Evolutionary conservation across 2,797 vertebrate genomes (phyloP).

Genomic region (Coilia nasus): DNA sequence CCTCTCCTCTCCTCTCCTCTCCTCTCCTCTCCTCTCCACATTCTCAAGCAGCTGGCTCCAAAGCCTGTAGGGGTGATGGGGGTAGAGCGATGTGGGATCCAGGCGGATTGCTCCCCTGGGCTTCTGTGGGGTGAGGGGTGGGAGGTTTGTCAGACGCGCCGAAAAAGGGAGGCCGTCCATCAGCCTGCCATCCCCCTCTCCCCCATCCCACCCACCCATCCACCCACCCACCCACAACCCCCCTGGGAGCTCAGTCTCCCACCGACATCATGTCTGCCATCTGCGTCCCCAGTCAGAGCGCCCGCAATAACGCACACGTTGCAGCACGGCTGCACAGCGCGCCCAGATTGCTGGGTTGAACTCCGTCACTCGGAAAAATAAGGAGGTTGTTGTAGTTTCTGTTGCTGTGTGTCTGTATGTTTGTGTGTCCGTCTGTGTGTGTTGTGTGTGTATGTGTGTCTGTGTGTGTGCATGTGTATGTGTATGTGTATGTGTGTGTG

Average conservation of each 20-base stretch:
- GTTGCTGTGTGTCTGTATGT: background rate
- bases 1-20: background rate
- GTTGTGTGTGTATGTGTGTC: background rate
- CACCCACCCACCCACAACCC: background rate
- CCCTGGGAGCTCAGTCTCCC: background rate
- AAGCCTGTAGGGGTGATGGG: background rate
- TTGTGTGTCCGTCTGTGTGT: background rate
- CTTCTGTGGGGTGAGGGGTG: background rate
- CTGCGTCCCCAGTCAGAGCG: constrained; percentile 11
- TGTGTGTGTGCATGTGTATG: background rate
- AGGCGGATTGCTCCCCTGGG: background rate
- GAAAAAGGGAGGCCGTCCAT: background rate
- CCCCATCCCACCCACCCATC: no score
- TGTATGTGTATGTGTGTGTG: background rate
- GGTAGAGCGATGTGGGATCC: background rate
- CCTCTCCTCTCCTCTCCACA: background rate
- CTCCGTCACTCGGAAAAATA: background rate
- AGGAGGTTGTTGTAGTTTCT: background rate
- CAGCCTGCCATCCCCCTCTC: background rate
- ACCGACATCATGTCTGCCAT: constrained; percentile 4
- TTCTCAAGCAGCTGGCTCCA: background rate
- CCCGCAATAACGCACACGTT: background rate
- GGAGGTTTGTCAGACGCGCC: background rate
- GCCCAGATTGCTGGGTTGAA: background rate
- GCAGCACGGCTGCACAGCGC: background rate